A percentile compares a stretch with the other conserved stretches of the same genome.
Evolutionary conservation across 1,140 invertebrate genomes (phyloP).

Genomic region (Trichomalopsis sarcophagae): DNA sequence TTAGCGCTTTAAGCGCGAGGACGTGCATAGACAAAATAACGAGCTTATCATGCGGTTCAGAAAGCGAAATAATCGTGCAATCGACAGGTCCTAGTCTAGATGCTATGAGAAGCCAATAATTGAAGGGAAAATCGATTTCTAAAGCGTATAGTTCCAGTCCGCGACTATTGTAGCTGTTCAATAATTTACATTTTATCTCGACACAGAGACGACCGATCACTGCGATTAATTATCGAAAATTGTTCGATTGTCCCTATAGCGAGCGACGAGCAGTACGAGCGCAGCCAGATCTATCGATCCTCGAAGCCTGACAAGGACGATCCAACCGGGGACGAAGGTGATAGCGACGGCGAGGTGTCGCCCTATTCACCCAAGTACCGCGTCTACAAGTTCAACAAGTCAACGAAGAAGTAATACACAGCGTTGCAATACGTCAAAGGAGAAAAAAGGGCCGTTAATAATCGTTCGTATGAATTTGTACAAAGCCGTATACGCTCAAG

Average conservation of each 20-base stretch:
- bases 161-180: too few relatives aligned
- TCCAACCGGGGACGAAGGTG: slow-evolving; percentile 63
- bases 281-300: slow-evolving; percentile 65
- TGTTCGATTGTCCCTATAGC: not conserved
- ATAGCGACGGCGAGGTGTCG: slow-evolving; percentile 58
- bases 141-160: too few relatives aligned
- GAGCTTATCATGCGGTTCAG: not conserved
- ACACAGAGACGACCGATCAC: too few relatives aligned
- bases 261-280: slow-evolving; percentile 56
- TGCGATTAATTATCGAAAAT: not conserved
- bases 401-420: not conserved
- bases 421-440: not conserved
- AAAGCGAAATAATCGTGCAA: too few relatives aligned
- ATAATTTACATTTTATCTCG: too few relatives aligned
- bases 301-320: slow-evolving; percentile 67
- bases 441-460: not conserved
- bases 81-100: too few relatives aligned
- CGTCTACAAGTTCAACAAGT: slow-evolving; percentile 61
- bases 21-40: not conserved
- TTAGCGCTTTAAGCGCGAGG: not conserved
- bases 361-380: slow-evolving; percentile 65
- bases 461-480: not conserved
- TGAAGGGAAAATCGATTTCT: too few relatives aligned
- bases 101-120: too few relatives aligned
- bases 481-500: not conserved